These are phyloP conservation scores for Lates calcarifer DNA, from an alignment of 2,113 vertebrate species.

Conservation along the genomic window DNA sequence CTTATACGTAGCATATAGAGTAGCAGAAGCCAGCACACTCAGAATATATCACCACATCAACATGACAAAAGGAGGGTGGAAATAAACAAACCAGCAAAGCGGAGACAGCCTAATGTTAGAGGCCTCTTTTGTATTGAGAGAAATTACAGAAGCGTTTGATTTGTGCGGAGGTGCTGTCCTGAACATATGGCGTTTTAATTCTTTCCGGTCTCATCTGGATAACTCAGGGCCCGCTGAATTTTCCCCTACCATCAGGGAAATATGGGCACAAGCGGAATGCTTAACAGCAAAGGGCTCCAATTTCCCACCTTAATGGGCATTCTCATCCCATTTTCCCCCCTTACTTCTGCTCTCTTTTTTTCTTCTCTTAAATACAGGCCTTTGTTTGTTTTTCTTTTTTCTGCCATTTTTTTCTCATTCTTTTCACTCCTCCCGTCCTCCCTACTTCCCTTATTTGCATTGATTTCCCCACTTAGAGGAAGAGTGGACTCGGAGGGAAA, in stretches of 20 bases:
- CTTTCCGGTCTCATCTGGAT: conserved; percentile 88
- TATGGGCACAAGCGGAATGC: conserved; percentile 84
- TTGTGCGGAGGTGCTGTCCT: conserved; percentile 79
- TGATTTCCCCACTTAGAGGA: conserved; percentile 81
- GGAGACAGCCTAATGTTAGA: conserved; percentile 77
- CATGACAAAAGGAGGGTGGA: conserved; percentile 64
- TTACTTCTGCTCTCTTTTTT: conserved; percentile 55
- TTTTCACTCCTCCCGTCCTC: conserved; percentile 65
- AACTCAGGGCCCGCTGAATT: conserved; percentile 81
- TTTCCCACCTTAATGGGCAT: conserved; percentile 87
- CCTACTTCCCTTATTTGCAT: conserved; percentile 78
- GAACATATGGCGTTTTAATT: conserved; percentile 89
- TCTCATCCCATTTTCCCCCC: conserved; percentile 59
- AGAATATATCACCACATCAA: conserved; percentile 71
- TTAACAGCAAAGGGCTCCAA: conserved; percentile 87
- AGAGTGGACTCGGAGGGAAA: conserved; percentile 75
- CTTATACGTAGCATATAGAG: conserved; percentile 44
- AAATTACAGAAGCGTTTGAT: conserved; percentile 86
- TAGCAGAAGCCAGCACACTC: conserved; percentile 49
- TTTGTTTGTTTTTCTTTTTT: conserved; percentile 73
- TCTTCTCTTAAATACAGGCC: conserved; percentile 65
- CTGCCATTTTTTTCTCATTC: conserved; percentile 61
- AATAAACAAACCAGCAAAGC: conserved; percentile 79
- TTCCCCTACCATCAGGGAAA: conserved; percentile 85
- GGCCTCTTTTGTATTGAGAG: conserved; percentile 82